phyloP scores from a whole-genome alignment of 2,113 vertebrate species.

The Corythaeola cristata region DNA sequence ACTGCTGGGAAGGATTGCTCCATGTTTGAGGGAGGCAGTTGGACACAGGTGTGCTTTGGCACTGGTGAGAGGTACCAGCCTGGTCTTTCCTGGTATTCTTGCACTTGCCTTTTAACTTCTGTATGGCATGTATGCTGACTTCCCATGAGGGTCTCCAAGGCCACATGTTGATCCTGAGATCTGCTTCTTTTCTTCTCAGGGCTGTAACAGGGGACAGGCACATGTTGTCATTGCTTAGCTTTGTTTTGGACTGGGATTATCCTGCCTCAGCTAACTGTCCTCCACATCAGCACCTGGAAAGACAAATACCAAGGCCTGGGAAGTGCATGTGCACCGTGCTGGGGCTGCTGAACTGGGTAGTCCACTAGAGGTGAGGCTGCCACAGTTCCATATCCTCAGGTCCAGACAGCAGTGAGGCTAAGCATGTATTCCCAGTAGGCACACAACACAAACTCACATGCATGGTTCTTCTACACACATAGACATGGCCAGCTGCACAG shows the following conservation, averaged over 20 bases:
- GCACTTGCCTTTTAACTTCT: not conserved
- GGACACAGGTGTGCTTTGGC: not conserved
- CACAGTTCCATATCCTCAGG: not conserved
- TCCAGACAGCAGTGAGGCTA: not conserved
- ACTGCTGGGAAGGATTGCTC: not conserved
- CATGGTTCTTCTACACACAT: accelerated
- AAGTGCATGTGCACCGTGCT: not conserved
- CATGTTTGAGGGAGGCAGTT: not conserved
- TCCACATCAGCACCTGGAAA: not conserved
- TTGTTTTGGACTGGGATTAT: not conserved
- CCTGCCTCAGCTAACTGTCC: not conserved
- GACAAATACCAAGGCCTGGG: not conserved
- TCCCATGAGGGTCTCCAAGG: not conserved
- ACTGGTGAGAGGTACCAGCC: not conserved
- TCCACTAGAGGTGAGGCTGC: not conserved
- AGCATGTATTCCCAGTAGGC: not conserved
- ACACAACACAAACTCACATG: not conserved
- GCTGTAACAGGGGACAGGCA: not conserved
- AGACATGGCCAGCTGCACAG: not conserved
- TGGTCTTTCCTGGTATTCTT: not conserved
- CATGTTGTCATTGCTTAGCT: not conserved
- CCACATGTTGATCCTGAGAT: not conserved
- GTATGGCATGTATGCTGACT: not conserved
- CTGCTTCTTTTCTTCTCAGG: not conserved
- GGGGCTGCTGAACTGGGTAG: not conserved